Evolutionary conservation across 1,140 invertebrate species (phyloP).

Genomic region (Semibalanus balanoides): DNA sequence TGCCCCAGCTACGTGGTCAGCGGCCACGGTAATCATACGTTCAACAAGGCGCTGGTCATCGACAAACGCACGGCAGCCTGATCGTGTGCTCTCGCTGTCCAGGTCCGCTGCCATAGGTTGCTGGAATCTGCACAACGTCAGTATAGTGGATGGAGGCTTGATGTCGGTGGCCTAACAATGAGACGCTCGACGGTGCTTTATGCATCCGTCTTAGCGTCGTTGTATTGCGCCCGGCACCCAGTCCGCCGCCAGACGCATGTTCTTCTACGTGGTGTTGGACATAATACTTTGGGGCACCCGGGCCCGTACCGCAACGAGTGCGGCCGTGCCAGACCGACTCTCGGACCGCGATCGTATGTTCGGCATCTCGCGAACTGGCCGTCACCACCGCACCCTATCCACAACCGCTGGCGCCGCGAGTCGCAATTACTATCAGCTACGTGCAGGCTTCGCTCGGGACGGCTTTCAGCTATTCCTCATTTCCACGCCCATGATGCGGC

Average conservation of each 20-base stretch:
- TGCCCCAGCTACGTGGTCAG: too few relatives aligned
- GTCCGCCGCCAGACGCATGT: constrained; percentile 61
- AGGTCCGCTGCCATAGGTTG: too few relatives aligned
- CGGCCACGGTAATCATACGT: too few relatives aligned
- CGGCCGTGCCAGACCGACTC: constrained; percentile 78
- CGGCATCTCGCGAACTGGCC: constrained; percentile 71
- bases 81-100: too few relatives aligned
- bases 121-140: too few relatives aligned
- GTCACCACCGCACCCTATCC: constrained; percentile 87
- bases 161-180: constrained; percentile 89
- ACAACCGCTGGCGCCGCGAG: constrained; percentile 74
- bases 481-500: constrained; percentile 77
- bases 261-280: constrained; percentile 93
- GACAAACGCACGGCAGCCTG: too few relatives aligned
- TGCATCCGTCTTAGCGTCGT: too few relatives aligned
- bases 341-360: constrained; percentile 70
- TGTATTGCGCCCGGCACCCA: constrained; percentile 81
- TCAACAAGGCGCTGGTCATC: too few relatives aligned
- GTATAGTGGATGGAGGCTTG: too few relatives aligned
- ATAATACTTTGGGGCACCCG: constrained; percentile 53
- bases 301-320: constrained; percentile 86
- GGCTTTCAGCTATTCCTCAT: constrained; percentile 95
- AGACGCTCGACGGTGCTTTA: constrained; percentile 82
- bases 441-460: constrained; percentile 90
- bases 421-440: constrained; percentile 91